Evolutionary conservation across 2,797 vertebrate genomes (phyloP).

Genomic region (Lacerta viridis): DNA sequence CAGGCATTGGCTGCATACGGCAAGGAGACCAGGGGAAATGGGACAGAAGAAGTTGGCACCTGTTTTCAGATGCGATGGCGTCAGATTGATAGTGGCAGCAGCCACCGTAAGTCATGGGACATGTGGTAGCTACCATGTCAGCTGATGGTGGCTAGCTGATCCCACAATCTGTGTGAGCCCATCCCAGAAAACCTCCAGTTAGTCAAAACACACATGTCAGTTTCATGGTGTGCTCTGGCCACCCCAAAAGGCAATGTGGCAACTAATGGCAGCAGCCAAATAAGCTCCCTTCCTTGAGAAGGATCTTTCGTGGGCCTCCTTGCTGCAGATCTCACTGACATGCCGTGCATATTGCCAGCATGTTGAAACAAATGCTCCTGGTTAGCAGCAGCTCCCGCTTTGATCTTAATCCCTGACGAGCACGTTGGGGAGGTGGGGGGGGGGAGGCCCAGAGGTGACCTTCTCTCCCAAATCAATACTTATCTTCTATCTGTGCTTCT

Average conservation of each 20-base stretch:
- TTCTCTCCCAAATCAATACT: conserved; percentile 23
- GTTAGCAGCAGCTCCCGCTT: accelerated
- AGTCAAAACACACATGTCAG: too few relatives aligned
- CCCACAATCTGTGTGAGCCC: background rate
- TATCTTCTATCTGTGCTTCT: background rate
- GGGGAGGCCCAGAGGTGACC: conserved; percentile 19
- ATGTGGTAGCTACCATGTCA: too few relatives aligned
- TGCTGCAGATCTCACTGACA: background rate
- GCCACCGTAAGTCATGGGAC: too few relatives aligned
- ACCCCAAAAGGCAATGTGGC: background rate
- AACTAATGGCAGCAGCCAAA: background rate
- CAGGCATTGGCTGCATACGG: background rate
- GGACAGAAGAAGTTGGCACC: background rate
- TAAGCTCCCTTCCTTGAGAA: background rate
- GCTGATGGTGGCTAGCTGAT: background rate
- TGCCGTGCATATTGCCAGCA: background rate
- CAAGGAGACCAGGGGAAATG: background rate
- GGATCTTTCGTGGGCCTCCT: background rate
- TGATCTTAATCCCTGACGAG: background rate
- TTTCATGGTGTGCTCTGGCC: background rate
- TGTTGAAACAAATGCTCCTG: background rate
- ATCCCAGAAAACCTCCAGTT: background rate
- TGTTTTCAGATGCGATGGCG: too few relatives aligned
- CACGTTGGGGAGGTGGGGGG: accelerated
- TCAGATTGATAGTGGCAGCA: too few relatives aligned